phyloP scores from a whole-genome alignment of 1,140 invertebrate genomes.

The Chlorops oryzae region DNA sequence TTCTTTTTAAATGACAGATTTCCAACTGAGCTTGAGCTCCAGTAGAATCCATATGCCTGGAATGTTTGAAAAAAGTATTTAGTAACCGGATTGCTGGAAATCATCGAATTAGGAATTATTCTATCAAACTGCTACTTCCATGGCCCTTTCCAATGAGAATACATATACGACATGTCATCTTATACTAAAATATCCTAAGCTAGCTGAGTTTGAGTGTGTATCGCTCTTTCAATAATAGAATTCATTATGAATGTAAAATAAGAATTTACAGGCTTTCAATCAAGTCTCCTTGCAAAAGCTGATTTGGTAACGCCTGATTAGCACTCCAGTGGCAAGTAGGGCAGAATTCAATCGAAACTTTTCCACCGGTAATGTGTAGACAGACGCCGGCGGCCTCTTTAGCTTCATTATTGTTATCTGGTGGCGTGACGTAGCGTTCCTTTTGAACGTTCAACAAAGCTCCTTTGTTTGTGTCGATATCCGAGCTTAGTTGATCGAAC shows the following conservation, averaged over 20 bases:
- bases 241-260: constrained; percentile 10
- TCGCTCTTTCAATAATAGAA: constrained; percentile 14
- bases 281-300: constrained; percentile 20
- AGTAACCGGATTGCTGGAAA: constrained; percentile 11
- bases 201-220: constrained; percentile 4
- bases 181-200: constrained; percentile 15
- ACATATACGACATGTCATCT: constrained; percentile 19
- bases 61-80: constrained; percentile 21
- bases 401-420: constrained; percentile 19
- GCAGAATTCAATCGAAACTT: constrained; percentile 54
- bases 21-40: no score
- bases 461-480: constrained; percentile 8
- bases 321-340: constrained; percentile 47
- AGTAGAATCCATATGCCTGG: constrained; percentile 22
- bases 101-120: constrained; percentile 6
- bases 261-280: constrained; percentile 18
- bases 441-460: constrained; percentile 20
- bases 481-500: background rate
- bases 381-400: constrained; percentile 48
- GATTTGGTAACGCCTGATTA: constrained; percentile 20
- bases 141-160: constrained; percentile 9
- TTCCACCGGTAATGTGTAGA: constrained; percentile 51
- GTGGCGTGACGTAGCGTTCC: background rate
- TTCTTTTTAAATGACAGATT: constrained; percentile 17
- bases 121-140: constrained; percentile 26